These are phyloP conservation scores for Peucedramus taeniatus DNA, from an alignment of 2,113 vertebrate species.

Conservation along the genomic window DNA sequence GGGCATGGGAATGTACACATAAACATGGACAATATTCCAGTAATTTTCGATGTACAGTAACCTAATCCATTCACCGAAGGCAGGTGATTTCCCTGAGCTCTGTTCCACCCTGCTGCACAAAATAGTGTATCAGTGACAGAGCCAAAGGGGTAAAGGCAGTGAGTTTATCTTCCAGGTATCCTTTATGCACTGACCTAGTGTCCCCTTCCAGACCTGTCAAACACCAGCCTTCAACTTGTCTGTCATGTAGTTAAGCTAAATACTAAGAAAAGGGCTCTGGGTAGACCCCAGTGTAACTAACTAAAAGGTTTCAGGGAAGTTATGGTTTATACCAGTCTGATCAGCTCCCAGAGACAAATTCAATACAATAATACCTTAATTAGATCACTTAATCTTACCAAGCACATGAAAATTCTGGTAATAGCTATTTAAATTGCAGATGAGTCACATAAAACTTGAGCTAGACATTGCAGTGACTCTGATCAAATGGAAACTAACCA, in stretches of 20 bases:
- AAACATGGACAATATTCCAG: background rate
- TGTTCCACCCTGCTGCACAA: accelerated
- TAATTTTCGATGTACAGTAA: background rate
- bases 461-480: background rate
- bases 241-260: accelerated
- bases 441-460: background rate
- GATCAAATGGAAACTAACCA: constrained; percentile 1
- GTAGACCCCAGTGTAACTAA: background rate
- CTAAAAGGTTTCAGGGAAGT: background rate
- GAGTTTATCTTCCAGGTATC: background rate
- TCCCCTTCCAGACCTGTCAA: background rate
- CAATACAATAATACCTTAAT: background rate
- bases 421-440: constrained; percentile 13
- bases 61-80: background rate
- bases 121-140: accelerated
- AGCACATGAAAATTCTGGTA: background rate
- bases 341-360: background rate
- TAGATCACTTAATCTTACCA: background rate
- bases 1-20: background rate
- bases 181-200: background rate
- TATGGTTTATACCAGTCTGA: background rate
- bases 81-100: background rate
- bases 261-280: background rate
- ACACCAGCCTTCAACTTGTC: background rate
- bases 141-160: background rate